Evolutionary conservation across 2,113 vertebrate species (phyloP).

Genomic region (Rhineura floridana): DNA sequence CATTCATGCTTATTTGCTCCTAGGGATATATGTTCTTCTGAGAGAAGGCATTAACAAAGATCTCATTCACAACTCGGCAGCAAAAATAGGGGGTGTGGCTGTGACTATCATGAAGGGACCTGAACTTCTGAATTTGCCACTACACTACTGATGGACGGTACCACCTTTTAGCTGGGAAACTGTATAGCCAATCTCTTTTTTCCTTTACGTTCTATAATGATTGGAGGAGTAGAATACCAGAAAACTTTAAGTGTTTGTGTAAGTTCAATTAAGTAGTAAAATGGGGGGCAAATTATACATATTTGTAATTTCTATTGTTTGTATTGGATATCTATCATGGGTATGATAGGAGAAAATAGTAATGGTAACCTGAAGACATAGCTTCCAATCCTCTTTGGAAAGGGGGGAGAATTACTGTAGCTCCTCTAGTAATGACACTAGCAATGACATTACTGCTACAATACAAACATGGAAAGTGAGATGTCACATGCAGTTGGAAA

Average conservation of each 20-base stretch:
- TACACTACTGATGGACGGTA: background rate
- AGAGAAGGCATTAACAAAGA: too few species aligned
- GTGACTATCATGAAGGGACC: too few species aligned
- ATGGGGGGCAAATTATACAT: background rate
- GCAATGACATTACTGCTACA: slow-evolving; percentile 25
- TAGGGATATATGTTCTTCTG: too few species aligned
- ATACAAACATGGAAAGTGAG: background rate
- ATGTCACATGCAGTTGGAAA: background rate
- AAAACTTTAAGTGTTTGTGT: background rate
- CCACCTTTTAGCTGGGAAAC: background rate
- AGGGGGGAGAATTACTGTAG: background rate
- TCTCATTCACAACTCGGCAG: too few species aligned
- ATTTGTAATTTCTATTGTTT: background rate
- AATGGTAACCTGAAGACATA: background rate
- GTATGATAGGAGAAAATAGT: background rate
- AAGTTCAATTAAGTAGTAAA: background rate
- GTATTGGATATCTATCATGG: background rate
- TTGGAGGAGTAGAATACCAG: background rate
- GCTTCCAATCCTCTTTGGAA: background rate
- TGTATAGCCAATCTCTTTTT: background rate
- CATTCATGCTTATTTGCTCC: too few species aligned
- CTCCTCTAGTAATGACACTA: background rate
- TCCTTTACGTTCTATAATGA: background rate
- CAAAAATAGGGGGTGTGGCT: too few species aligned
- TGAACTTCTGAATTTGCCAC: too few species aligned